phyloP scores from a whole-genome alignment of 2,113 vertebrate genomes.

The Megaceryle maxima region DNA sequence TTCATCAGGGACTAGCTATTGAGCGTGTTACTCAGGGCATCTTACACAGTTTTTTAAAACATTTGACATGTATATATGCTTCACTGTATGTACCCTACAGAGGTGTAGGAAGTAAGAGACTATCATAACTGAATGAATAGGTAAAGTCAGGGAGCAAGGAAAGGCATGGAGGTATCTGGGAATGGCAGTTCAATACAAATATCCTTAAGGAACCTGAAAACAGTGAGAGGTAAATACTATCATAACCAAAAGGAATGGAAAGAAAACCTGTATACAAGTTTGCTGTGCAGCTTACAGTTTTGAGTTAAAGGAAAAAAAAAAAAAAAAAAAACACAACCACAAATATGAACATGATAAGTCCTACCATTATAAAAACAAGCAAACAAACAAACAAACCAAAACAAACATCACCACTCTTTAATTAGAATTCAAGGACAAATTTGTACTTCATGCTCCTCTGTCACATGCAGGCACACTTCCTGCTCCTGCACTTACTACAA shows the following conservation, averaged over 20 bases:
- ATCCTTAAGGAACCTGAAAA: neutral
- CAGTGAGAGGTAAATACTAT: neutral
- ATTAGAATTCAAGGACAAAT: neutral
- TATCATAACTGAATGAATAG: neutral
- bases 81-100: neutral
- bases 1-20: neutral
- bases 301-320: neutral
- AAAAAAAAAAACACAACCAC: neutral
- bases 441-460: neutral
- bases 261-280: neutral
- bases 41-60: neutral
- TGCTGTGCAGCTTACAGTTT: neutral
- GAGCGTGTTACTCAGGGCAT: too few species aligned
- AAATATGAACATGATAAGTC: neutral
- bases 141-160: neutral
- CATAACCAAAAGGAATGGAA: neutral
- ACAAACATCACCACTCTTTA: neutral
- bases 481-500: neutral
- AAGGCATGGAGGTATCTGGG: neutral
- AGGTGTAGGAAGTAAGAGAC: neutral
- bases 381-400: neutral
- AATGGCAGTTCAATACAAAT: neutral
- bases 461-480: neutral
- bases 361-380: neutral
- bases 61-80: neutral